phyloP scores from a whole-genome alignment of 2,113 vertebrate species.

The Neogobius melanostomus region DNA sequence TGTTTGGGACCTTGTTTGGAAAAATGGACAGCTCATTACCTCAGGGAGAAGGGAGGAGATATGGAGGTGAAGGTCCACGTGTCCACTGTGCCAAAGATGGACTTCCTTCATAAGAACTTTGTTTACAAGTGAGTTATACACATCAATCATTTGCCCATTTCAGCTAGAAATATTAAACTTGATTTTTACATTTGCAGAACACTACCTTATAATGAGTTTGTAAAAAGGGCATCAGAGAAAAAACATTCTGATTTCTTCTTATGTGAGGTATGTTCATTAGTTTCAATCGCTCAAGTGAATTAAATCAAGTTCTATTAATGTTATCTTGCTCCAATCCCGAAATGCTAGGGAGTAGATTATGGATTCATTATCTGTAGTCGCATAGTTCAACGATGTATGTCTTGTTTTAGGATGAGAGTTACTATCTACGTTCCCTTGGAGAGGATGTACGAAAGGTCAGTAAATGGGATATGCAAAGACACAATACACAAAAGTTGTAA shows the following conservation, averaged over 20 bases:
- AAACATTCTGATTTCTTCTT: constrained; percentile 89
- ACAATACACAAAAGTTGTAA: background rate
- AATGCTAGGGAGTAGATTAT: background rate
- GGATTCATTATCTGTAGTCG: background rate
- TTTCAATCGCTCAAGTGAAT: background rate
- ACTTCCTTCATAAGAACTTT: constrained; percentile 97
- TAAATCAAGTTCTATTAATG: background rate
- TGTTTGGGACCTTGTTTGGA: constrained; percentile 84
- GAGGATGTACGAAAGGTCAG: constrained; percentile 89
- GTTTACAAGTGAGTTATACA: constrained; percentile 83
- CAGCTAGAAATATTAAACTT: background rate
- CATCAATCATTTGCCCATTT: background rate
- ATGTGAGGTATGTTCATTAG: constrained; percentile 82
- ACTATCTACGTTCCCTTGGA: constrained; percentile 93
- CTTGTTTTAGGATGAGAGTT: constrained; percentile 86
- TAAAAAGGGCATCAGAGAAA: constrained; percentile 86
- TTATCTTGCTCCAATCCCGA: too few relatives aligned
- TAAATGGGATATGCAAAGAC: too few relatives aligned
- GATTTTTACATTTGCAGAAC: constrained; percentile 78
- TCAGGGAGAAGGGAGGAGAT: constrained; percentile 75
- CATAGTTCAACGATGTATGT: background rate
- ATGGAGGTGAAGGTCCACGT: constrained; percentile 91
- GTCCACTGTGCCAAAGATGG: constrained; percentile 85
- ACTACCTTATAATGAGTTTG: constrained; percentile 86
- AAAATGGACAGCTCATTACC: constrained; percentile 87